phyloP scores from a whole-genome alignment of 2,888 invertebrate species.

The Oscheius sp. region DNA sequence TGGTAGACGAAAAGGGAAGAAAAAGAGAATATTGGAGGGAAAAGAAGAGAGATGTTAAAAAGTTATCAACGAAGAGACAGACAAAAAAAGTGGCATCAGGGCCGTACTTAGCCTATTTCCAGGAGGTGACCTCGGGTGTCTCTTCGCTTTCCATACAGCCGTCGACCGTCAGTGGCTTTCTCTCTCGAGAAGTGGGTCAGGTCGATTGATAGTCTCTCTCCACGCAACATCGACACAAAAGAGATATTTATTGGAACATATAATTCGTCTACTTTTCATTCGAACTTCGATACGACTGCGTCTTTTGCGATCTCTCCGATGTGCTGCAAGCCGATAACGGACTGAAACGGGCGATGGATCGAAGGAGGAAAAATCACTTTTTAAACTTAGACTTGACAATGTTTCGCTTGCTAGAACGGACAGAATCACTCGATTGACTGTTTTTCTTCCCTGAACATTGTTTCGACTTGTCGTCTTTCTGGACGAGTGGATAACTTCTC shows the following conservation, averaged over 20 bases:
- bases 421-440: no score
- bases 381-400: constrained; percentile 1
- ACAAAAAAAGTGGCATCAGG: no score
- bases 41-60: neutral
- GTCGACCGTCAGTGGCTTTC: neutral
- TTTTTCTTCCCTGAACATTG: constrained; percentile 10
- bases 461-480: constrained; percentile 8
- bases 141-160: constrained; percentile 13
- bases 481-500: constrained; percentile 21
- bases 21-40: neutral
- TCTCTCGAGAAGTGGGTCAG: constrained; percentile 10
- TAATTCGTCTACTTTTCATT: neutral
- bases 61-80: no score
- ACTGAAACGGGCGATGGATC: neutral
- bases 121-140: no score
- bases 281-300: neutral
- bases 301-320: neutral
- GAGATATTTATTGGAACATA: no score
- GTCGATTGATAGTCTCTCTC: constrained; percentile 6
- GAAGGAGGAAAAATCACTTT: neutral
- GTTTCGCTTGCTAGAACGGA: constrained; percentile 1
- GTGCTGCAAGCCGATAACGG: neutral
- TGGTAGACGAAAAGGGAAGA: no score
- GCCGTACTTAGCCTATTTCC: no score
- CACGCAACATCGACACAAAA: constrained; percentile 1